These are phyloP conservation scores for Poliocrania exsul DNA, from an alignment of 2,797 vertebrate species.

Conservation along the genomic window DNA sequence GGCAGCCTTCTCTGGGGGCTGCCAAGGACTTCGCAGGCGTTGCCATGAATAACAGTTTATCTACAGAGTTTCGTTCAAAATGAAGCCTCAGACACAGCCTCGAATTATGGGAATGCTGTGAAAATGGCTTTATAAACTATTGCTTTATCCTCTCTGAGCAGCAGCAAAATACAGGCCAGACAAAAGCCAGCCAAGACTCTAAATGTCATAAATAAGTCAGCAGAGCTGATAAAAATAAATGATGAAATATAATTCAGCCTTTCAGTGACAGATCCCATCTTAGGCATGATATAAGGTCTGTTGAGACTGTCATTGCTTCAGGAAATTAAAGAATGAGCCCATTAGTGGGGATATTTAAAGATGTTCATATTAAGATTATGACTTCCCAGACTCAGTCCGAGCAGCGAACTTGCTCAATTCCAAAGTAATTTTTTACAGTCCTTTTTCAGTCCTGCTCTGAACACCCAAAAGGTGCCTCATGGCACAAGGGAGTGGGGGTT, in stretches of 20 bases:
- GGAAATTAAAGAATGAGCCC: slow-evolving; percentile 75
- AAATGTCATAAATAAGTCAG: slow-evolving; percentile 65
- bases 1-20: slow-evolving; percentile 33
- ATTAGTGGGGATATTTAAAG: slow-evolving; percentile 62
- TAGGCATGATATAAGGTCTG: slow-evolving; percentile 56
- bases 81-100: slow-evolving; percentile 44
- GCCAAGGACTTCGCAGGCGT: slow-evolving; percentile 48
- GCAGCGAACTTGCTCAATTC: background rate
- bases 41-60: slow-evolving; percentile 63
- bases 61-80: slow-evolving; percentile 45
- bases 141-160: slow-evolving; percentile 5
- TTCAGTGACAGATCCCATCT: slow-evolving; percentile 61
- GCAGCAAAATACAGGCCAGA: slow-evolving; percentile 7
- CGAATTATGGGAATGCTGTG: slow-evolving; percentile 50
- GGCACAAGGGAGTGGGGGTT: rapidly evolving
- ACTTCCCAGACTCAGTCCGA: slow-evolving; percentile 19
- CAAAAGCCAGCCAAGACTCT: slow-evolving; percentile 14
- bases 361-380: slow-evolving; percentile 58
- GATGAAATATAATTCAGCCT: slow-evolving; percentile 70
- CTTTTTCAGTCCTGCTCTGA: background rate
- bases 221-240: slow-evolving; percentile 64
- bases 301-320: slow-evolving; percentile 61
- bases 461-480: background rate
- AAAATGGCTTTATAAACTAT: slow-evolving; percentile 60
- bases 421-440: background rate